phyloP scores from a whole-genome alignment of 2,888 invertebrate genomes.

The Stegana nigrithorax region DNA sequence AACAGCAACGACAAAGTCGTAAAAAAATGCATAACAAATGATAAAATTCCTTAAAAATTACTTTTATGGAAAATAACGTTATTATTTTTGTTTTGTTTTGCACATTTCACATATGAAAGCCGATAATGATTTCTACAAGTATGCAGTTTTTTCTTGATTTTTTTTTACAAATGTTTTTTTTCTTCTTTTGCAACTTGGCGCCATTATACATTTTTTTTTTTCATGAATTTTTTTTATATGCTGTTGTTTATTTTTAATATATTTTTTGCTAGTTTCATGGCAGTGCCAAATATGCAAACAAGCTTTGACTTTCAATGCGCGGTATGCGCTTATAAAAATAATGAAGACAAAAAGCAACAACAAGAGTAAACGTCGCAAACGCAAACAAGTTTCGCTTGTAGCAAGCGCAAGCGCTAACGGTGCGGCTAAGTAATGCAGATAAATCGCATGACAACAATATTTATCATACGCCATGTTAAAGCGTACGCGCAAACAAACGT shows the following conservation, averaged over 20 bases:
- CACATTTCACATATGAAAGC: background rate
- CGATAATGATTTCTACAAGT: no score
- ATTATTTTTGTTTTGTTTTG: background rate
- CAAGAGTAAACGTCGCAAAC: background rate
- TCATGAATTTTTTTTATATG: background rate
- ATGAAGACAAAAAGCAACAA: slow-evolving; percentile 36
- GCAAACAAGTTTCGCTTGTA: no score
- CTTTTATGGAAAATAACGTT: no score
- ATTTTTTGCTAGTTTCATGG: background rate
- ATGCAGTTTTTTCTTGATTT: no score
- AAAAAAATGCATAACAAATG: background rate
- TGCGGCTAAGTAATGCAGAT: slow-evolving; percentile 15
- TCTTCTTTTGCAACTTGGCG: background rate
- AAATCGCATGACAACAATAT: slow-evolving; percentile 29
- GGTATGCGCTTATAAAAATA: slow-evolving; percentile 4
- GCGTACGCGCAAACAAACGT: slow-evolving; percentile 17
- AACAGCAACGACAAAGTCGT: no score
- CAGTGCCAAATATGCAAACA: slow-evolving; percentile 6
- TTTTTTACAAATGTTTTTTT: background rate
- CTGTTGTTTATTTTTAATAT: background rate
- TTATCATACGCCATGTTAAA: slow-evolving; percentile 58
- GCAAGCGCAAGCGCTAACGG: slow-evolving; percentile 22
- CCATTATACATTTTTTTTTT: background rate
- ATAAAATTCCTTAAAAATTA: slow-evolving; percentile 9
- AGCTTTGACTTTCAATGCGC: background rate